phyloP scores from a whole-genome alignment of 2,797 vertebrate species.

The Rousettus madagascariensis region DNA sequence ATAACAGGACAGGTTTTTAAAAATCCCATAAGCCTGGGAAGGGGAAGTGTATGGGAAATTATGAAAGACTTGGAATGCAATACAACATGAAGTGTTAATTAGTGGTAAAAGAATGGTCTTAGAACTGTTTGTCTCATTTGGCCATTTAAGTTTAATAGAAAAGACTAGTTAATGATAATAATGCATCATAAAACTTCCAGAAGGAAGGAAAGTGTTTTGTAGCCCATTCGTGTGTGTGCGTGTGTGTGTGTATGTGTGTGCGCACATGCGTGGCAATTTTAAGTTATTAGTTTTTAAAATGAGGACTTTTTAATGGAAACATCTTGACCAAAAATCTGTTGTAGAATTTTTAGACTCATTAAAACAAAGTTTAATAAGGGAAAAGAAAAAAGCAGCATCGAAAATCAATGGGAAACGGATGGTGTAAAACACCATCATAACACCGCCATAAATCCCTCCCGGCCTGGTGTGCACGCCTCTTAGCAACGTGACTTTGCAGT shows the following conservation, averaged over 20 bases:
- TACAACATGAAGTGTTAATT: not conserved
- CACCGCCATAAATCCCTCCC: not conserved
- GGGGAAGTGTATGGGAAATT: not conserved
- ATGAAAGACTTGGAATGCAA: not conserved
- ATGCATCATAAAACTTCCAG: not conserved
- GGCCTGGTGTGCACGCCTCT: not conserved
- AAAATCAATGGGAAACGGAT: not conserved
- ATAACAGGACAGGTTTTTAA: not conserved
- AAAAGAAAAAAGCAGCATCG: not conserved
- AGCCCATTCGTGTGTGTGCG: not conserved
- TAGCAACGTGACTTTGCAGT: not conserved
- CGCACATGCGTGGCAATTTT: not conserved
- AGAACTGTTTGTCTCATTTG: not conserved
- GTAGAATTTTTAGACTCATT: not conserved
- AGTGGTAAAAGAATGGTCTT: not conserved
- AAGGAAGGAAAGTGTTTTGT: not conserved
- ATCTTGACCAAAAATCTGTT: not conserved
- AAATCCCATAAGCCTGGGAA: not conserved
- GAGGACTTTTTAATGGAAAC: not conserved
- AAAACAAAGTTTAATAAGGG: not conserved
- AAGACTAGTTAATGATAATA: not conserved
- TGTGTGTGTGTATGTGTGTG: not conserved
- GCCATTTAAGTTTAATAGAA: not conserved
- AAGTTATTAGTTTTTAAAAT: not conserved
- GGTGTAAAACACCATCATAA: too few species aligned